Percentiles rank a stretch among this genome's conserved stretches.
Evolutionary conservation across 2,888 invertebrate species (phyloP).

Genomic region (Peribatodes rhomboidaria): DNA sequence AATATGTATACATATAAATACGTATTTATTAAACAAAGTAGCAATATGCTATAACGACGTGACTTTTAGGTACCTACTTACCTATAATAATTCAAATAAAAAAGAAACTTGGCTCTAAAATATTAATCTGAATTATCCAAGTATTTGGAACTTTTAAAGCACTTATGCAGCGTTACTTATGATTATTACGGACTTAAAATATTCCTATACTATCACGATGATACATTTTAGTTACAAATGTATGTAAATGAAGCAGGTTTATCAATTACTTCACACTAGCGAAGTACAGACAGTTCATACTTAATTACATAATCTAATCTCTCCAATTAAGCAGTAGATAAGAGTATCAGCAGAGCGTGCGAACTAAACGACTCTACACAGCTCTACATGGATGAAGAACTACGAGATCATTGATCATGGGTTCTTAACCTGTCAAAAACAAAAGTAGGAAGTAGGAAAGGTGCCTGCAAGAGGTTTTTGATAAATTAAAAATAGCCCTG

Average conservation of each 20-base stretch:
- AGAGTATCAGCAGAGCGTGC: conserved; percentile 60
- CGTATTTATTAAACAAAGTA: no score
- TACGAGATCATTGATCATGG: conserved; percentile 20
- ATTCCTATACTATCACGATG: conserved; percentile 1
- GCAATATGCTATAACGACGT: no score
- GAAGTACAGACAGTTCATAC: conserved; percentile 17
- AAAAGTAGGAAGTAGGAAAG: no score
- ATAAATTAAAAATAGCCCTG: no score
- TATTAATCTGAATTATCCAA: not conserved
- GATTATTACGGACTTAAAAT: conserved; percentile 5
- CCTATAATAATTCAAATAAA: no score
- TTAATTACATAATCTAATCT: conserved; percentile 38
- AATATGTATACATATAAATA: no score
- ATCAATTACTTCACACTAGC: conserved; percentile 23
- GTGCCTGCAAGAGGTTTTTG: no score
- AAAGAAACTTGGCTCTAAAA: not conserved
- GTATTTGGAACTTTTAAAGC: not conserved
- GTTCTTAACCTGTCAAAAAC: not conserved
- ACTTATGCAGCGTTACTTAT: no score
- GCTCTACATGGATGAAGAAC: conserved; percentile 39
- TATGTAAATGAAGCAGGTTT: conserved; percentile 21
- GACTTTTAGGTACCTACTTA: no score
- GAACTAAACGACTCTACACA: conserved; percentile 46
- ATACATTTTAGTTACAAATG: conserved; percentile 22
- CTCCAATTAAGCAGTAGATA: conserved; percentile 64